These are phyloP conservation scores for Pantala flavescens DNA, from an alignment of 1,140 invertebrate species.

Conservation along the genomic window DNA sequence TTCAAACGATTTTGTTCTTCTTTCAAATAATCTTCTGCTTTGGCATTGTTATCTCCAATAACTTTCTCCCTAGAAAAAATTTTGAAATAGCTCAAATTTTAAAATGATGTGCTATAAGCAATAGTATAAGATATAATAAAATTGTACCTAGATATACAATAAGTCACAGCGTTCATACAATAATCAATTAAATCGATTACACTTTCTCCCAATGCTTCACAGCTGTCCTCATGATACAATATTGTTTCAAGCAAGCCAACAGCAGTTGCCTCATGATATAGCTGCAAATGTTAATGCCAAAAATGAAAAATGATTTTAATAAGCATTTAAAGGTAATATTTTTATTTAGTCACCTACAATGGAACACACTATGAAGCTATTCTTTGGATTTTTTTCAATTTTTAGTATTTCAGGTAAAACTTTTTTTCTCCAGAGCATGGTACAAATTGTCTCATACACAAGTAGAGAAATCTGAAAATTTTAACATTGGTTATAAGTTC, in stretches of 20 bases:
- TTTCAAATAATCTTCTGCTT: background rate
- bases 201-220: conserved; percentile 54
- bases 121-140: background rate
- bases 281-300: conserved; percentile 13
- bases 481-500: conserved; percentile 15
- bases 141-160: conserved; percentile 17
- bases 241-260: conserved; percentile 61
- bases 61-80: background rate
- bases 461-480: conserved; percentile 49
- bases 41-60: background rate
- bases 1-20: background rate
- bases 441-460: conserved; percentile 63
- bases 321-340: too few relatives aligned
- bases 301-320: too few relatives aligned
- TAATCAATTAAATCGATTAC: conserved; percentile 67
- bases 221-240: conserved; percentile 59
- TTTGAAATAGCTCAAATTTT: background rate
- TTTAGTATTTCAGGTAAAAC: conserved; percentile 59
- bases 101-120: background rate
- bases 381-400: conserved; percentile 46
- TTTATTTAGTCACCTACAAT: conserved; percentile 34
- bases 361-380: conserved; percentile 61
- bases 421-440: conserved; percentile 64
- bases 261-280: conserved; percentile 58
- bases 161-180: conserved; percentile 43